Conservation (phyloP, 2,888 invertebrate genomes). For the Cataglyphis cursor region DNA sequence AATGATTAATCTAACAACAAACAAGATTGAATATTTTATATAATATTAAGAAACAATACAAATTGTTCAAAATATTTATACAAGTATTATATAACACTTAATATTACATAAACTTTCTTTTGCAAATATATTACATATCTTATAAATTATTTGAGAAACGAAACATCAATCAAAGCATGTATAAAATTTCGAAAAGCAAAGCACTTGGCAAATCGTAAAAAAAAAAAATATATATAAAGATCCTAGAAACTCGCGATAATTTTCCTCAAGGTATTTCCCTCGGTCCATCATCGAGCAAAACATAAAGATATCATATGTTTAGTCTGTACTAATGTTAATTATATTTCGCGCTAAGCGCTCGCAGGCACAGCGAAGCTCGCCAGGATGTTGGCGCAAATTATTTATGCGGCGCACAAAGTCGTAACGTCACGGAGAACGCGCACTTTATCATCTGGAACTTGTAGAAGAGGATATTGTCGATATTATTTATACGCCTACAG, state of each 20-base stretch:
- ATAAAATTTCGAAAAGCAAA: background rate
- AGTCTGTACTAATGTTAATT: constrained; percentile 28
- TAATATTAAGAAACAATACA: background rate
- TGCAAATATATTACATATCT: background rate
- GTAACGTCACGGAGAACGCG: constrained; percentile 33
- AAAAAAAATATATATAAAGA: background rate
- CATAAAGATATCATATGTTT: constrained; percentile 16
- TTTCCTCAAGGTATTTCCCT: background rate
- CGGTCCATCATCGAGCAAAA: background rate
- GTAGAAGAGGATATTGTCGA: constrained; percentile 56
- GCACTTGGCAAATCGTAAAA: background rate
- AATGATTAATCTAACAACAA: background rate
- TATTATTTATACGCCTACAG: constrained; percentile 61
- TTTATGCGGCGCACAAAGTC: constrained; percentile 43
- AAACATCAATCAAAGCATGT: background rate
- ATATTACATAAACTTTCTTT: background rate
- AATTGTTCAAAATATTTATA: background rate
- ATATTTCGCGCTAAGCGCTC: constrained; percentile 3
- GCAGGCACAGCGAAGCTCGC: constrained; percentile 4
- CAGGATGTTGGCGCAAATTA: constrained; percentile 37
- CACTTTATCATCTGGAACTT: constrained; percentile 38
- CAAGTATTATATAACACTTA: too few relatives aligned
- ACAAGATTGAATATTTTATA: background rate
- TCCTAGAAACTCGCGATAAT: background rate
- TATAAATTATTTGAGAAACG: background rate